These are phyloP conservation scores for Cheilosia soror DNA, from an alignment of 2,888 invertebrate genomes.

Conservation along the genomic window DNA sequence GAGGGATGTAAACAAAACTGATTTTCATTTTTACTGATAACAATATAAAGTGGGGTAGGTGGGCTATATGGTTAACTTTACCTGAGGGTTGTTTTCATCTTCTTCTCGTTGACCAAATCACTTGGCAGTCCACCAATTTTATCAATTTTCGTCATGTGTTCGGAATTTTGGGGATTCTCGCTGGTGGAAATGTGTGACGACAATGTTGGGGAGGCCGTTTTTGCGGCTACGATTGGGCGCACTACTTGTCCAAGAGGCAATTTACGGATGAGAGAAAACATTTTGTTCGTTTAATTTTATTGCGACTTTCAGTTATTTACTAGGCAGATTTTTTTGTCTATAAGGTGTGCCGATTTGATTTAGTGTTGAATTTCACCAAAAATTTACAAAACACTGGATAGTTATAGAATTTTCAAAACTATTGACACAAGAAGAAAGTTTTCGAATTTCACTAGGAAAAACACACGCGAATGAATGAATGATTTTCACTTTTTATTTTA, in stretches of 20 bases:
- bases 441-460: slow-evolving; percentile 21
- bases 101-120: slow-evolving; percentile 80
- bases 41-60: slow-evolving; percentile 17
- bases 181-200: slow-evolving; percentile 79
- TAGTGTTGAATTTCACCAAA: too few species aligned
- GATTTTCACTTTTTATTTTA: neutral
- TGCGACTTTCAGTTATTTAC: neutral
- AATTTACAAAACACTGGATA: too few species aligned
- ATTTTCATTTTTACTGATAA: neutral
- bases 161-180: slow-evolving; percentile 79
- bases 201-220: slow-evolving; percentile 1
- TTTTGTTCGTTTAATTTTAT: slow-evolving; percentile 56
- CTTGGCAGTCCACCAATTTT: slow-evolving; percentile 80
- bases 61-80: slow-evolving; percentile 37
- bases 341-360: too few species aligned
- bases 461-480: neutral
- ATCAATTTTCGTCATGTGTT: slow-evolving; percentile 79
- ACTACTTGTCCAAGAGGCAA: slow-evolving; percentile 72
- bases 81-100: slow-evolving; percentile 80
- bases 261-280: slow-evolving; percentile 79
- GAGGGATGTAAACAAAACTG: slow-evolving; percentile 56
- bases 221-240: slow-evolving; percentile 51
- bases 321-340: too few species aligned
- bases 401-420: slow-evolving; percentile 7
- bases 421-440: slow-evolving; percentile 41